Evolutionary conservation across 2,888 invertebrate species (phyloP), one percentile per base, ranked within the genome.

Genomic region (Parnassius smintheus): DNA sequence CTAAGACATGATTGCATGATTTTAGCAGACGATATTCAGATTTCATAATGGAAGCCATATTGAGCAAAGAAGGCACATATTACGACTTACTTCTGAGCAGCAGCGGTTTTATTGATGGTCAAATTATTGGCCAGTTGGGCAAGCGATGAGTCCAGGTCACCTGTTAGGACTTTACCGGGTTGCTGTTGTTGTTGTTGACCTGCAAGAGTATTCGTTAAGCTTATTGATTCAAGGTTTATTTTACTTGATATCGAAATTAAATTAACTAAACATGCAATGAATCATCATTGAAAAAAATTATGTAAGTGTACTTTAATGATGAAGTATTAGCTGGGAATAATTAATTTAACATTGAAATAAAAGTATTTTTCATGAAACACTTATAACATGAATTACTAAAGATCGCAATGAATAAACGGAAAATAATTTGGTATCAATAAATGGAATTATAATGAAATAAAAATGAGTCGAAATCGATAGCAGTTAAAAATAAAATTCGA

Each of bases 81-180:
- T 48, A 12, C 9, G 9, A 93, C 95, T 94, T 89, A 96, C 96
- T 96, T 94, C 75, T 93, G 92, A 56, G 93, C 93, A 57, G 94
- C 89, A 46, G 94, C 93, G 71, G 94, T 95, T 88, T 96, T 96
- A 89, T 96, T 96, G 77, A 97, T 97, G 75, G 95, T 94, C 75
- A 99, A 94, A 89, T 98, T 98, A 91, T 98, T 97, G 67, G 98
- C 98, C 75, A 99, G 92, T 70, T 96, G 96, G 68, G 98, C 98
- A 66, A 98, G 94, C 74, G 98, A 98, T 73, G 97, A 96, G 84
- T 99, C 98, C 84, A 99, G 92, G 88, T 98, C 98, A 62, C 98
- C 97, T 41, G 97, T 97, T 68, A 98, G 93, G 70, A 98, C 95
- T 81, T 96, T 96, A 68, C 94, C 94, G 63, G 93, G 82, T 63